These are phyloP conservation scores for Eutrigla gurnardus DNA, from an alignment of 2,797 vertebrate genomes.

Conservation along the genomic window DNA sequence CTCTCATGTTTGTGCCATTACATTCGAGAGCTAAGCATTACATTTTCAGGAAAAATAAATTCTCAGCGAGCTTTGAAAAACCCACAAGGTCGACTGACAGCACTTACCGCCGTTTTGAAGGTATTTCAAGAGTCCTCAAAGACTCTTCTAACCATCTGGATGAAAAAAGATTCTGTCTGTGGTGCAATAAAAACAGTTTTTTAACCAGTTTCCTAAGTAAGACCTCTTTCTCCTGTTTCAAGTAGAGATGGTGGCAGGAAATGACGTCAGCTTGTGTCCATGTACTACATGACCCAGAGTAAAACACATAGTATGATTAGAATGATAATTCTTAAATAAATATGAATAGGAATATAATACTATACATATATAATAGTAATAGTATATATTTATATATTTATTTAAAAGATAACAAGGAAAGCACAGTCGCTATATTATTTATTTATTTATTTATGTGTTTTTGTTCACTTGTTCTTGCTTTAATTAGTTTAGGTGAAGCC, in stretches of 20 bases:
- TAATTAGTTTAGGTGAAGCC: background rate
- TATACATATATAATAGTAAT: too few relatives aligned
- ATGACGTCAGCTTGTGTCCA: background rate
- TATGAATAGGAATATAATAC: too few relatives aligned
- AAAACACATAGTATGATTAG: background rate
- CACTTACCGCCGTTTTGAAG: slow-evolving; percentile 7
- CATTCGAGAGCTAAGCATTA: background rate
- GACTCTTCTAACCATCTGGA: background rate
- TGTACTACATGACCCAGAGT: background rate
- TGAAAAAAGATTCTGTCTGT: background rate
- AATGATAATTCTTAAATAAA: background rate
- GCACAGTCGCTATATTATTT: background rate
- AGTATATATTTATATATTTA: too few relatives aligned
- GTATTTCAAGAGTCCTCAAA: slow-evolving; percentile 16
- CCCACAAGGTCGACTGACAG: background rate
- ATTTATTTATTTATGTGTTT: background rate
- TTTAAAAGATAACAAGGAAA: background rate
- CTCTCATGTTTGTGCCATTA: background rate
- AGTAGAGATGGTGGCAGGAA: background rate
- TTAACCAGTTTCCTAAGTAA: background rate
- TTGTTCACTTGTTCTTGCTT: background rate
- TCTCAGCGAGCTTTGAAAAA: background rate
- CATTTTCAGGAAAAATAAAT: background rate
- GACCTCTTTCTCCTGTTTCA: background rate
- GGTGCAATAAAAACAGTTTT: background rate